These are phyloP conservation scores for Dioctria linearis DNA, from an alignment of 2,888 invertebrate genomes.

Conservation along the genomic window DNA sequence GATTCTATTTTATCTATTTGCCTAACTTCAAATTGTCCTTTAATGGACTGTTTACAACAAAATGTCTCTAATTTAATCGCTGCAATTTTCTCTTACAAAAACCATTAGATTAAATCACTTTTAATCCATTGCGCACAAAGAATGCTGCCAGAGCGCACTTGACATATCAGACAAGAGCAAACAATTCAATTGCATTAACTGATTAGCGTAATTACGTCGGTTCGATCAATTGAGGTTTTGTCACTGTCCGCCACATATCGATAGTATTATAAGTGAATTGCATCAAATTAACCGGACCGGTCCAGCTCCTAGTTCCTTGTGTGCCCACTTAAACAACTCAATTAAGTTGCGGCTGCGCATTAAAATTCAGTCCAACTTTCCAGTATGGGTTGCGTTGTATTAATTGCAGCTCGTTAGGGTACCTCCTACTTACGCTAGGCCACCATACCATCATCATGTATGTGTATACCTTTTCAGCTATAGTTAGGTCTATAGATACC, in stretches of 20 bases:
- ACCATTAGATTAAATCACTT: too few relatives aligned
- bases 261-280: slow-evolving; percentile 42
- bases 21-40: too few relatives aligned
- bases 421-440: slow-evolving; percentile 59
- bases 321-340: slow-evolving; percentile 26
- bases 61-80: too few relatives aligned
- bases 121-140: too few relatives aligned
- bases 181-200: slow-evolving; percentile 34
- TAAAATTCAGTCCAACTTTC: slow-evolving; percentile 44
- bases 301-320: slow-evolving; percentile 15
- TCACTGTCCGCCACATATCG: slow-evolving; percentile 48
- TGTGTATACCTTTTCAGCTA: slow-evolving; percentile 12
- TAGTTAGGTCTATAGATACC: neutral
- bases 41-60: too few relatives aligned
- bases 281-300: slow-evolving; percentile 45
- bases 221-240: slow-evolving; percentile 48
- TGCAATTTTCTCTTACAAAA: too few relatives aligned
- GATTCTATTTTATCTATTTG: too few relatives aligned
- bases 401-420: slow-evolving; percentile 61
- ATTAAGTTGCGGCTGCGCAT: slow-evolving; percentile 44
- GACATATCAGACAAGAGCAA: slow-evolving; percentile 28
- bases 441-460: neutral
- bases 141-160: neutral
- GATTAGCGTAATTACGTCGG: slow-evolving; percentile 48
- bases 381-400: slow-evolving; percentile 59